A percentile compares a stretch with the other conserved stretches of the same genome.
Evolutionary conservation across 64 coral and sea anemone species (phyloP).

Genomic region (Montipora sp.): DNA sequence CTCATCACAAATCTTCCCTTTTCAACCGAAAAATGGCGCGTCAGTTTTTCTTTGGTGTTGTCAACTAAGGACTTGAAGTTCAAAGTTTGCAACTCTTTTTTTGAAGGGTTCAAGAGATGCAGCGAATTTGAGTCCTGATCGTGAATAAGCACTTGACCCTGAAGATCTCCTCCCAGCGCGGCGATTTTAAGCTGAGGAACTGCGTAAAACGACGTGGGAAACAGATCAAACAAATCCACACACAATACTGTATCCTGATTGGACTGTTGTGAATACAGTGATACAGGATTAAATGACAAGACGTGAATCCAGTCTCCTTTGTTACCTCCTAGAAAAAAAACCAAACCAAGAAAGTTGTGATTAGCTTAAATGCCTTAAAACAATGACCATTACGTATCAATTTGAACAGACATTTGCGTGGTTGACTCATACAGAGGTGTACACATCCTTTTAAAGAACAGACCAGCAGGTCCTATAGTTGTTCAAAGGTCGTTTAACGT

Average conservation of each 20-base stretch:
- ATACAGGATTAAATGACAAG: slow-evolving; percentile 83
- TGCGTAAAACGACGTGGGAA: slow-evolving; percentile 67
- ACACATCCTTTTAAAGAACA: no score
- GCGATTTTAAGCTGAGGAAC: slow-evolving; percentile 84
- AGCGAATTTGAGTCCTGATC: slow-evolving; percentile 86
- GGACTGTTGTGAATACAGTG: slow-evolving; percentile 84
- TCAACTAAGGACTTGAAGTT: slow-evolving; percentile 77
- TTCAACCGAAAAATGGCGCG: slow-evolving; percentile 87
- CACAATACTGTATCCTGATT: slow-evolving; percentile 81
- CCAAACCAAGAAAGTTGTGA: not conserved
- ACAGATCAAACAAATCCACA: slow-evolving; percentile 84
- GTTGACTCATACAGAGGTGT: no score
- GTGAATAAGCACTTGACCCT: slow-evolving; percentile 84
- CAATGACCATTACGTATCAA: no score
- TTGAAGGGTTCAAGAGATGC: slow-evolving; percentile 62
- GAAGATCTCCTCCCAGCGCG: slow-evolving; percentile 71
- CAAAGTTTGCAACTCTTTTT: slow-evolving; percentile 54
- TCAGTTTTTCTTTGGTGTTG: slow-evolving; percentile 82
- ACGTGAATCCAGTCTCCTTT: slow-evolving; percentile 93
- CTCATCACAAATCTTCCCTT: slow-evolving; percentile 80
- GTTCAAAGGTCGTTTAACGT: no score
- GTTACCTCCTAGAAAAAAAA: slow-evolving; percentile 64
- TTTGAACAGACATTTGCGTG: no score
- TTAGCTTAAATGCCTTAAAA: not conserved
- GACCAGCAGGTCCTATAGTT: no score